Percentiles rank a stretch among this genome's conserved stretches.
Evolutionary conservation across 2,888 invertebrate species (phyloP).

Genomic region (Crocallis elinguaria): DNA sequence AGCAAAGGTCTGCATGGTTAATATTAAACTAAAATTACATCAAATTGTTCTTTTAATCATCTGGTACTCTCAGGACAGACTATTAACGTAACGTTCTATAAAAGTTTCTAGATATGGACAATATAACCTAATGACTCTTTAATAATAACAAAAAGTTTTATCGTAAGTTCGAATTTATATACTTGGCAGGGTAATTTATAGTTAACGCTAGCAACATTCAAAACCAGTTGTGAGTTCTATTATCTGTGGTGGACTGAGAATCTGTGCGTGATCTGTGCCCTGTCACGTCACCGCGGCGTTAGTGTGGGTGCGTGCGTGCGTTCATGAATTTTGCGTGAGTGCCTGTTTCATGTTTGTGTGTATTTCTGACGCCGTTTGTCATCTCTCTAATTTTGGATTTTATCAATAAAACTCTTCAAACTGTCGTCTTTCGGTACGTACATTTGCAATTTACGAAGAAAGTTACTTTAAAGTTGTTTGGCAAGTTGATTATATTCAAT

Average conservation of each 20-base stretch:
- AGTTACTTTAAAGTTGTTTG: conserved; percentile 40
- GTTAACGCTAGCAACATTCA: background rate
- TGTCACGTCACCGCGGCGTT: conserved; percentile 40
- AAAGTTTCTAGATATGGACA: no score
- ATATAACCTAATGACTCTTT: no score
- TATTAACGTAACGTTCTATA: no score
- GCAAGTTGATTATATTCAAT: conserved; percentile 45
- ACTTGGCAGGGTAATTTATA: no score
- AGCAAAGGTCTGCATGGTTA: no score
- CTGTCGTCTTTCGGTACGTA: conserved; percentile 78
- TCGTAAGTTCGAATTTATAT: no score
- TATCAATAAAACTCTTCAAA: conserved; percentile 80
- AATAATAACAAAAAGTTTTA: no score
- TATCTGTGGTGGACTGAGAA: conserved; percentile 26
- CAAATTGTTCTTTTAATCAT: no score
- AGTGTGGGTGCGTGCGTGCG: conserved; percentile 72
- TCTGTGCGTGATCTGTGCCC: conserved; percentile 26
- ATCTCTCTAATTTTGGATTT: conserved; percentile 78
- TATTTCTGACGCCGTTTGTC: conserved; percentile 79
- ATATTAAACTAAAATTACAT: no score
- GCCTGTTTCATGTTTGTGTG: conserved; percentile 77
- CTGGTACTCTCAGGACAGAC: no score
- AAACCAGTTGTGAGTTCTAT: background rate
- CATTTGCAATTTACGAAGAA: conserved; percentile 43
- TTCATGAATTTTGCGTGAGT: conserved; percentile 51